phyloP scores from a whole-genome alignment of 2,888 invertebrate genomes.

The Hypercompe scribonia region DNA sequence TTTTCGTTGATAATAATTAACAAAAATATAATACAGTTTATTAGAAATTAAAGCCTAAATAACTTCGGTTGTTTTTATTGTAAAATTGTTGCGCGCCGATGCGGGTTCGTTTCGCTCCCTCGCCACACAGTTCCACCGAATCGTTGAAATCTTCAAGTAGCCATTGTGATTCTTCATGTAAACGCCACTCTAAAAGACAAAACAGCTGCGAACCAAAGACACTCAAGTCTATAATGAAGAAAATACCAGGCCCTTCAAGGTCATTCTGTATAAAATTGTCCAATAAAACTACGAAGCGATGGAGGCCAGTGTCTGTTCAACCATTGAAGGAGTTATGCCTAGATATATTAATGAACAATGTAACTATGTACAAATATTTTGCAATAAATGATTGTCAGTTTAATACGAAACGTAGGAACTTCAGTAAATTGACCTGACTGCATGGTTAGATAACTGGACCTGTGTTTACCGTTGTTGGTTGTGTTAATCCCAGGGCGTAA shows the following conservation, averaged over 20 bases:
- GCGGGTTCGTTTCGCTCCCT: slow-evolving; percentile 78
- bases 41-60: slow-evolving; percentile 33
- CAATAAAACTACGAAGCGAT: slow-evolving; percentile 55
- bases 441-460: slow-evolving; percentile 40
- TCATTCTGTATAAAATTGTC: slow-evolving; percentile 50
- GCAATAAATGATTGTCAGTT: not conserved
- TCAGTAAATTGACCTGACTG: slow-evolving; percentile 26
- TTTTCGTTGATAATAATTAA: slow-evolving; percentile 14
- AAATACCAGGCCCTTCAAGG: slow-evolving; percentile 35
- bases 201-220: slow-evolving; percentile 41
- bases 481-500: too few species aligned
- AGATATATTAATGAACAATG: slow-evolving; percentile 85
- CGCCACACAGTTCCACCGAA: slow-evolving; percentile 69
- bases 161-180: slow-evolving; percentile 50
- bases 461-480: not conserved
- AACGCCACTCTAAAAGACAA: slow-evolving; percentile 55
- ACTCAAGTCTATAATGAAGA: slow-evolving; percentile 44
- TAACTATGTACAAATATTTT: slow-evolving; percentile 57
- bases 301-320: slow-evolving; percentile 77
- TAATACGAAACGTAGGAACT: not conserved
- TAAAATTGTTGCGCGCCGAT: slow-evolving; percentile 54
- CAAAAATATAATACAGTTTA: slow-evolving; percentile 29
- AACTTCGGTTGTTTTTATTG: slow-evolving; percentile 28
- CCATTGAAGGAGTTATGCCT: slow-evolving; percentile 85
- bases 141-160: slow-evolving; percentile 37